A percentile compares a stretch with the other conserved stretches of the same genome.
Conservation (phyloP, 2,797 vertebrate species). For the Crypturellus tataupa region DNA sequence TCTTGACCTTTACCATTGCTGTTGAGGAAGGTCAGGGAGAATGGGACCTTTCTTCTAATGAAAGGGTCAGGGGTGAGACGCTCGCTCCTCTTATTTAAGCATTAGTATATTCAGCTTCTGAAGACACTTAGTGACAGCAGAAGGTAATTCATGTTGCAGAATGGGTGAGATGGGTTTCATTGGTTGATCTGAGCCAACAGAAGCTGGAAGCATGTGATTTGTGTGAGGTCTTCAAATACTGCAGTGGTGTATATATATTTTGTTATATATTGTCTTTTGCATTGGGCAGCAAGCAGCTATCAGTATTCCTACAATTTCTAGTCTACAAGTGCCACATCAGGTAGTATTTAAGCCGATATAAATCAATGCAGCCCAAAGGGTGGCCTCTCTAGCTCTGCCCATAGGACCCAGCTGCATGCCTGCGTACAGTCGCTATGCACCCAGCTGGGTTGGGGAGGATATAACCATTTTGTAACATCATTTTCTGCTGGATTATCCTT, state of each 20-base stretch:
- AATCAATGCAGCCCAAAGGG: background rate
- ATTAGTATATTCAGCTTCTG: background rate
- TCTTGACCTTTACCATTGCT: slow-evolving; percentile 3
- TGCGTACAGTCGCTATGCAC: background rate
- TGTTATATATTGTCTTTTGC: background rate
- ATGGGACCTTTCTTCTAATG: slow-evolving; percentile 10
- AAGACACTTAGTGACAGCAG: background rate
- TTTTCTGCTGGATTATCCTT: background rate
- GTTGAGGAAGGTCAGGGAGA: slow-evolving; percentile 34
- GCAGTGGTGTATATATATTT: accelerated
- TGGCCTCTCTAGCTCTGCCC: background rate
- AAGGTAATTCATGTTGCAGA: background rate
- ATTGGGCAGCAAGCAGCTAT: background rate
- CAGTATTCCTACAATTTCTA: background rate
- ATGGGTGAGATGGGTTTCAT: background rate
- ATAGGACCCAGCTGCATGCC: accelerated
- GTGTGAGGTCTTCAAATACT: background rate
- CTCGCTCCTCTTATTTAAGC: slow-evolving; percentile 21
- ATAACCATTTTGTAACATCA: accelerated
- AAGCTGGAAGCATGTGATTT: background rate
- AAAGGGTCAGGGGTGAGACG: slow-evolving; percentile 18
- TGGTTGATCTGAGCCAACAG: background rate
- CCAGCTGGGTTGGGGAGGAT: background rate
- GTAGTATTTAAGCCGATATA: background rate
- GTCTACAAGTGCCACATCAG: background rate